Conservation (phyloP, 2,797 vertebrate genomes). For the Tragelaphus eurycerus region DNA sequence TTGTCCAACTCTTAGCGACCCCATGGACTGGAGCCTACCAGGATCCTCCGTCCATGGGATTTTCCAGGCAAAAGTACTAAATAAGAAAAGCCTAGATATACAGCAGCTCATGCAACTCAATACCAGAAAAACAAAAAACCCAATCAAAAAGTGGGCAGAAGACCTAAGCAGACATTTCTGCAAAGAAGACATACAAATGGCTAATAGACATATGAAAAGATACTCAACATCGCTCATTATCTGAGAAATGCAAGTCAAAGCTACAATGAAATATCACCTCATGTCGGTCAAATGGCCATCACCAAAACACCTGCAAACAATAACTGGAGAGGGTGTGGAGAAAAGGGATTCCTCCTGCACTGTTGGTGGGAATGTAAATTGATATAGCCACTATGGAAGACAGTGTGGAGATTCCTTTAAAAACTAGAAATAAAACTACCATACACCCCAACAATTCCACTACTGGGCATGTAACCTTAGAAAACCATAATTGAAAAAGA, state of each 20-base stretch:
- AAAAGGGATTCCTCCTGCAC: not conserved
- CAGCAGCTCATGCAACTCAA: not conserved
- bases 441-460: not conserved
- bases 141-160: not conserved
- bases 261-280: not conserved
- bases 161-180: not conserved
- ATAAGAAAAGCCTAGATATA: not conserved
- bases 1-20: too few species aligned
- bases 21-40: too few species aligned
- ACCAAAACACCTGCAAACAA: not conserved
- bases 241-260: not conserved
- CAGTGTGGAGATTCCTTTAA: not conserved
- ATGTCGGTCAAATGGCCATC: not conserved
- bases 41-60: too few species aligned
- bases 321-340: not conserved
- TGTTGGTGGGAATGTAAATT: not conserved
- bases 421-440: not conserved
- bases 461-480: not conserved
- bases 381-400: not conserved
- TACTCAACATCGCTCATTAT: not conserved
- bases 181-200: not conserved
- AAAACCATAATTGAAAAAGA: not conserved
- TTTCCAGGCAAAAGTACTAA: not conserved
- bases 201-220: not conserved
- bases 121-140: not conserved